Percentiles rank a stretch among this genome's conserved stretches.
These are phyloP conservation scores for Harpalus rubripes DNA, from an alignment of 2,888 invertebrate genomes.

Conservation along the genomic window DNA sequence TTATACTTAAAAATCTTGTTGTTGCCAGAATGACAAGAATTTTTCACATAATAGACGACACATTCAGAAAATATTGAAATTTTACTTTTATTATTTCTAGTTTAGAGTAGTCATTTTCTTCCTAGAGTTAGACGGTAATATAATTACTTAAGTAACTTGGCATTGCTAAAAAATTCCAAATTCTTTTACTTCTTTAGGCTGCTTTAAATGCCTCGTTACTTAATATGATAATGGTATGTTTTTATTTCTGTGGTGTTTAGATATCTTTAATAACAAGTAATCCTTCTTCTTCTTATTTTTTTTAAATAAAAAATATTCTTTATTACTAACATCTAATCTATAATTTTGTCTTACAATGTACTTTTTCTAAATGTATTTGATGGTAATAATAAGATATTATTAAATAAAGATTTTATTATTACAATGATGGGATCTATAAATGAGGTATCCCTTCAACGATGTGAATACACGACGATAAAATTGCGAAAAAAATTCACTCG, in stretches of 20 bases:
- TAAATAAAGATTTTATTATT: constrained; percentile 19
- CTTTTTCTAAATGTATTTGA: constrained; percentile 65
- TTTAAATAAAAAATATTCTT: constrained; percentile 44
- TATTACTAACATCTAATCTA: constrained; percentile 65
- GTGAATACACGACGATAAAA: no score
- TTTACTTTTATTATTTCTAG: constrained; percentile 55
- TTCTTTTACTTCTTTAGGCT: constrained; percentile 33
- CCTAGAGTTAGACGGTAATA: constrained; percentile 55
- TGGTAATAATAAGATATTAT: constrained; percentile 63
- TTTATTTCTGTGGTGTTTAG: constrained; percentile 62
- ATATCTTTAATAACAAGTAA: constrained; percentile 62
- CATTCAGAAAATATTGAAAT: constrained; percentile 52
- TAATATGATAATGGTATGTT: constrained; percentile 61
- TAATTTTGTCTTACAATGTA: constrained; percentile 64
- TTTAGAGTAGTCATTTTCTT: constrained; percentile 57
- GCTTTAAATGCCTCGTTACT: constrained; percentile 56
- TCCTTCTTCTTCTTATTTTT: constrained; percentile 43
- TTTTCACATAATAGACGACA: constrained; percentile 56
- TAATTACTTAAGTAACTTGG: constrained; percentile 57
- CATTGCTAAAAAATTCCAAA: constrained; percentile 47
- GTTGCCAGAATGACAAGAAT: constrained; percentile 23
- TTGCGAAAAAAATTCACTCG: no score
- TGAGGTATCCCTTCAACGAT: no score
- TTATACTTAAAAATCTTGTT: constrained; percentile 35
- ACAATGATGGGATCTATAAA: neutral